Base-by-base conservation (phyloP, 2,113 vertebrate species). In the Probosciger aterrimus region DNA sequence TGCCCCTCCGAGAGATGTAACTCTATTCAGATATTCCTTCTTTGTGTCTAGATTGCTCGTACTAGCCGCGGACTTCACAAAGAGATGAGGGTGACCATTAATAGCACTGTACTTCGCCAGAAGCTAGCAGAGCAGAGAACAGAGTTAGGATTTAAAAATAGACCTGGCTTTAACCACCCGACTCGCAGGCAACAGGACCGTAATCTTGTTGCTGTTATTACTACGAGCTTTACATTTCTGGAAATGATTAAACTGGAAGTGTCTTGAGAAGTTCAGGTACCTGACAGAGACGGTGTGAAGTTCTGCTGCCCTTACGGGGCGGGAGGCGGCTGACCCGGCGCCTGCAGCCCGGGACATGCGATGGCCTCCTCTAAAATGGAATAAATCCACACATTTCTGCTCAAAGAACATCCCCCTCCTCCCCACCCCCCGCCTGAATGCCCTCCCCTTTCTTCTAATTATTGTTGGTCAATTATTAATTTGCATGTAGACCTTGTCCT, bases 391-490 rank as follows among this genome's bases (percentile, higher is more conserved):
- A 73, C 23, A n/a, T 7, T 43, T 27, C 53, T 55, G 76, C 73
- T 52, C 39, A 47, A 49, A 74, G 73, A 23, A 47, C 77, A 43
- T 57, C 76, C 44, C 79, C 46, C 53, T 64, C 35, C 49, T 27
- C 43, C 53, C 64, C 64, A 16, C 30, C 18, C 62, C 43, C 63
- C 33, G 46, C 62, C 46, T 17, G 77, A 63, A 31, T 64, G 53
- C 84, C 75, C 84, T 64, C 91, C 86, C 68, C 75, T 79, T 88
- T 65, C 84, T 47, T 49, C 95, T 88, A 86, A 95, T 96, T 95
- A 93, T 73, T 86, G 92, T 52, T 74, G 90, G 94, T 93, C 92
- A 94, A 91, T 94, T 96, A 93, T 96, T 94, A 97, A 96, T 97
- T 96, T 93, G 92, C 93, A 90, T 93, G 88, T 84, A 96, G 92